phyloP scores from a whole-genome alignment of 64 coral and sea anemone genomes.

The Acropora tenuis region DNA sequence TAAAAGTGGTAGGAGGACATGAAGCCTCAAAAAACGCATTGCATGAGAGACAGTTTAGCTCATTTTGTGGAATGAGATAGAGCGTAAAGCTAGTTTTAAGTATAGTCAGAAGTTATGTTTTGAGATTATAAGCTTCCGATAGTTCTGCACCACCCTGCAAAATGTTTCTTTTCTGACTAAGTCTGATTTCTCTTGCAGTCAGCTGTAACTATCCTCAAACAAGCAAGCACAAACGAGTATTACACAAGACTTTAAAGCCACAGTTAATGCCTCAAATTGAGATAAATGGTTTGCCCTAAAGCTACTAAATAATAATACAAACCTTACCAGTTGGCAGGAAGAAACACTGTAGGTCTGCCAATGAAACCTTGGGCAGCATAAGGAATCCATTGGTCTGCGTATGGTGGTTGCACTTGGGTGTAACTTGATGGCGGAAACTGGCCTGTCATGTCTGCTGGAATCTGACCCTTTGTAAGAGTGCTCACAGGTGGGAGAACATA shows the following conservation, averaged over 20 bases:
- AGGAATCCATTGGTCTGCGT: slow-evolving; percentile 85
- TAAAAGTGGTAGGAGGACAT: slow-evolving; percentile 52
- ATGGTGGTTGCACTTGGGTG: slow-evolving; percentile 76
- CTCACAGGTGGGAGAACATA: slow-evolving; percentile 86
- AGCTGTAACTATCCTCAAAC: too few species aligned
- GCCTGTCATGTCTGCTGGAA: slow-evolving; percentile 66
- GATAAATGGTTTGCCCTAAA: neutral
- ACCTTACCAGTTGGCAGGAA: slow-evolving; percentile 83
- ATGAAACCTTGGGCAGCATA: slow-evolving; percentile 88
- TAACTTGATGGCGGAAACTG: slow-evolving; percentile 82
- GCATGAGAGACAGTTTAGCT: neutral
- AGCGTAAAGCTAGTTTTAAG: slow-evolving; percentile 62
- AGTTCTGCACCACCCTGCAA: too few species aligned
- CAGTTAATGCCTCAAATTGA: too few species aligned
- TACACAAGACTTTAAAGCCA: too few species aligned
- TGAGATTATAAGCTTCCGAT: too few species aligned
- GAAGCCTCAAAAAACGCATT: slow-evolving; percentile 53
- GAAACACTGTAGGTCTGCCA: slow-evolving; percentile 88
- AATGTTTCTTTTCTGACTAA: too few species aligned
- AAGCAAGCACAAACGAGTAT: too few species aligned
- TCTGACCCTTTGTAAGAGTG: slow-evolving; percentile 82
- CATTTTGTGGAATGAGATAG: neutral
- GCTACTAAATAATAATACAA: neutral
- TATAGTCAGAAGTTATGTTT: slow-evolving; percentile 7
- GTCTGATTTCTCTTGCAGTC: too few species aligned